Conservation (phyloP, 2,797 vertebrate species). For the Pseudotriccus pelzelni region DNA sequence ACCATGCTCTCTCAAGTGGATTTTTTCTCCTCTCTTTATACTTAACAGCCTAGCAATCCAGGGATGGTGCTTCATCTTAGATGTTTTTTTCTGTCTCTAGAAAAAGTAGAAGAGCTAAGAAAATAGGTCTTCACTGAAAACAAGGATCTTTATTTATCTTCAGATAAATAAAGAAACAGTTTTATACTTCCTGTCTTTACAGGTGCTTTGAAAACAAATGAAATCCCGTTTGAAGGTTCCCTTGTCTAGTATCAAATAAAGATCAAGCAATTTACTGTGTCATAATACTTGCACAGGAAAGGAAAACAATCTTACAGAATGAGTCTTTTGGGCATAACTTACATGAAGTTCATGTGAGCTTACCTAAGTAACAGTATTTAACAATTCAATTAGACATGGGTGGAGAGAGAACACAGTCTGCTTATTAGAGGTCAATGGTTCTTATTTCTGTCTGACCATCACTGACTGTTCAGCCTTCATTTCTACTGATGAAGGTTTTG, state of each 20-base stretch:
- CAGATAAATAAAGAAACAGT: neutral
- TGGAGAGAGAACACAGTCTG: neutral
- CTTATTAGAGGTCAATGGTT: neutral
- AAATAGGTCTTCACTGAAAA: neutral
- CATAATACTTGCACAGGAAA: neutral
- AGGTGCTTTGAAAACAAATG: neutral
- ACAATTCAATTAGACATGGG: neutral
- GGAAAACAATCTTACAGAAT: neutral
- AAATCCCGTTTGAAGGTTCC: neutral
- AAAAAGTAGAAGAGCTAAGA: conserved; percentile 3
- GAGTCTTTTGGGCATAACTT: neutral
- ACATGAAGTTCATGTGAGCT: neutral
- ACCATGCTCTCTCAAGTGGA: neutral
- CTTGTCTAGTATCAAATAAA: neutral
- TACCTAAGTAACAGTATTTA: neutral
- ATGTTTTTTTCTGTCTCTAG: neutral
- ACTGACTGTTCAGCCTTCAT: neutral
- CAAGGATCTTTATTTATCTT: neutral
- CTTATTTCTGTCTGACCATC: neutral
- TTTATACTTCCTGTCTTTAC: neutral
- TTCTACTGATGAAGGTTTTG: neutral
- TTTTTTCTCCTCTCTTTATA: neutral
- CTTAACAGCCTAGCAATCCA: neutral
- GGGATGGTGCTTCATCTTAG: neutral
- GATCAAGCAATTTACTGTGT: neutral